phyloP scores from a whole-genome alignment of 2,113 vertebrate species.

The Phoenicopterus ruber region DNA sequence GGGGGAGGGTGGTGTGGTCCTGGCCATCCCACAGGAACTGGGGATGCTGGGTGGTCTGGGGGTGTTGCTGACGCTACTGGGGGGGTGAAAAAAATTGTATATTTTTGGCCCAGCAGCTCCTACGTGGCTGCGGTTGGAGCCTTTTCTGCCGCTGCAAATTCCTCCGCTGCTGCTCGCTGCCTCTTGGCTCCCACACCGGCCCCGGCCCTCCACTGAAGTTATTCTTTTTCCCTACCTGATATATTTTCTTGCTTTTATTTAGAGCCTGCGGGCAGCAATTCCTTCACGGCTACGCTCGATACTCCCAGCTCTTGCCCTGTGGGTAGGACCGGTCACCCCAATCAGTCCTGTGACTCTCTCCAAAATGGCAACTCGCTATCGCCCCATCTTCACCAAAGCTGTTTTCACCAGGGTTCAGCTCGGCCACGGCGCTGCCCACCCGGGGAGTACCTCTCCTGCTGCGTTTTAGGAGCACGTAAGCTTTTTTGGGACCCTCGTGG shows the following conservation, averaged over 20 bases:
- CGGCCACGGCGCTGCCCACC: rapidly evolving
- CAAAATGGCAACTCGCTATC: rapidly evolving
- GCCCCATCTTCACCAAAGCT: rapidly evolving
- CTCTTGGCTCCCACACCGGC: background rate
- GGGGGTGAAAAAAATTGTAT: rapidly evolving
- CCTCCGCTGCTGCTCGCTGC: too few species aligned
- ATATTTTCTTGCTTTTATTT: background rate
- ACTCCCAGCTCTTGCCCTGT: background rate
- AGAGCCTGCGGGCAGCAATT: background rate
- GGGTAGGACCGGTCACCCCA: background rate
- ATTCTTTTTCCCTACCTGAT: background rate
- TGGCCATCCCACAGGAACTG: background rate
- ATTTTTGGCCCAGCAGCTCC: background rate
- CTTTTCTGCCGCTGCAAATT: background rate
- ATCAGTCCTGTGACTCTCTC: background rate
- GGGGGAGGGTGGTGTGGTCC: background rate
- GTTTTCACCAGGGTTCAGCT: background rate
- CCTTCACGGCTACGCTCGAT: rapidly evolving
- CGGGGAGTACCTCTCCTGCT: background rate
- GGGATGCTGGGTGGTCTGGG: background rate
- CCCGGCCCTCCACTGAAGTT: background rate
- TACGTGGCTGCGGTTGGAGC: background rate
- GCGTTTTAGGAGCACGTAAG: background rate
- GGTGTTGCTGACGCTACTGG: background rate
- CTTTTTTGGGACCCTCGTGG: background rate